A percentile compares a stretch with the other conserved stretches of the same genome.
Evolutionary conservation across 2,797 vertebrate genomes (phyloP).

Genomic region (Glossophaga mutica): DNA sequence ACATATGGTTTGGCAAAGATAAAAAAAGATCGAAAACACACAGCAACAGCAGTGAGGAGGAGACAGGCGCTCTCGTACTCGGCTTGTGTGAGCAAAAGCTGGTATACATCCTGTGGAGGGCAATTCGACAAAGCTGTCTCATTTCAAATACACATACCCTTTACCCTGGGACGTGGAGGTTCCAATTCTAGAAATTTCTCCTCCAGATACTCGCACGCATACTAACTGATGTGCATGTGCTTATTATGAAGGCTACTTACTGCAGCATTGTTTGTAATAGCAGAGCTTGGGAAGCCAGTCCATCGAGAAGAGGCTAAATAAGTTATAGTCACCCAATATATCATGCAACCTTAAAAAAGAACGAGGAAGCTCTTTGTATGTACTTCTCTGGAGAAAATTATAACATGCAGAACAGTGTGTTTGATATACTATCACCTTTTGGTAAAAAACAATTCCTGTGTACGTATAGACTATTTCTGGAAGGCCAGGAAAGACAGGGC

Average conservation of each 20-base stretch:
- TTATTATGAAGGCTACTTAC: neutral
- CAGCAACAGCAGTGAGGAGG: slow-evolving; percentile 10
- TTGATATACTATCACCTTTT: neutral
- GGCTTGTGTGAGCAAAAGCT: neutral
- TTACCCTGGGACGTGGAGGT: neutral
- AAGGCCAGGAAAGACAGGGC: neutral
- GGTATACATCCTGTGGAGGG: neutral
- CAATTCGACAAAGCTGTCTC: slow-evolving; percentile 9
- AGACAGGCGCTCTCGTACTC: neutral
- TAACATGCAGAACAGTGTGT: neutral
- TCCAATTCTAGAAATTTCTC: neutral
- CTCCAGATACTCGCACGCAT: neutral
- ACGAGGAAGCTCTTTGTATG: neutral
- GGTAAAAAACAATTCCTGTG: neutral
- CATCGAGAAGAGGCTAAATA: neutral
- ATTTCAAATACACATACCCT: neutral
- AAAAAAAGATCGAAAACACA: slow-evolving; percentile 44
- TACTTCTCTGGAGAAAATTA: neutral
- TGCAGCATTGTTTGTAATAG: neutral
- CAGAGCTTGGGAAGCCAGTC: neutral
- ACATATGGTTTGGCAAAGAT: slow-evolving; percentile 58
- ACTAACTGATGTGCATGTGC: neutral
- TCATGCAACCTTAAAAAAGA: neutral
- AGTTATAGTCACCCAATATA: neutral
- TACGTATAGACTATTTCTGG: neutral